These are phyloP conservation scores for Emberiza fucata DNA, from an alignment of 2,113 vertebrate species.

Conservation along the genomic window DNA sequence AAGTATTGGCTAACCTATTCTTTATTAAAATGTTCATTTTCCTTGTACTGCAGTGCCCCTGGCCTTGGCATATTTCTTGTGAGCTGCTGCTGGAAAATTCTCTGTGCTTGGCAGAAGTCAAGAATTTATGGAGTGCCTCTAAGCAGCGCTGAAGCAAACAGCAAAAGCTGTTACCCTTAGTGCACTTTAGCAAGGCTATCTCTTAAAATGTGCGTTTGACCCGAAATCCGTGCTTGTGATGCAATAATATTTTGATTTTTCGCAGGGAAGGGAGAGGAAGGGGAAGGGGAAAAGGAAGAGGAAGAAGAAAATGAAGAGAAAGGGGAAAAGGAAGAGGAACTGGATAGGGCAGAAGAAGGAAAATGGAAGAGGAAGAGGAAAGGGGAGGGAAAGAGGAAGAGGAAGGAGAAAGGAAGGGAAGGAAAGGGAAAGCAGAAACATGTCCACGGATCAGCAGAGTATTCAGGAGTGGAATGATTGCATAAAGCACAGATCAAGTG, in stretches of 20 bases:
- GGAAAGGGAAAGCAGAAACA: accelerated
- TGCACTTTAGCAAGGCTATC: not conserved
- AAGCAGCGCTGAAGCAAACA: slow-evolving; percentile 48
- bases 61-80: slow-evolving; percentile 65
- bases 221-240: not conserved
- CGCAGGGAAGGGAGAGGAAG: too few relatives aligned
- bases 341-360: too few relatives aligned
- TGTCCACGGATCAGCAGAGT: not conserved
- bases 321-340: too few relatives aligned
- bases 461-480: not conserved
- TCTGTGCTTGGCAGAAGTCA: slow-evolving; percentile 63
- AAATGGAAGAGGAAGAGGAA: accelerated
- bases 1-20: slow-evolving; percentile 52
- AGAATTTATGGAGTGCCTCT: slow-evolving; percentile 66
- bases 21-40: slow-evolving; percentile 65
- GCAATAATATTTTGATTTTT: not conserved
- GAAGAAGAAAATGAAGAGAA: too few relatives aligned
- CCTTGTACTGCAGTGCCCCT: slow-evolving; percentile 41
- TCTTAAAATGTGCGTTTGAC: slow-evolving; percentile 21
- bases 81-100: slow-evolving; percentile 38
- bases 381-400: too few relatives aligned
- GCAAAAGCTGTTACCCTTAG: slow-evolving; percentile 35
- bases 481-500: not conserved
- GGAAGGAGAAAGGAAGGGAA: too few relatives aligned
- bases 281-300: not conserved